phyloP scores from a whole-genome alignment of 2,113 vertebrate genomes.

The Pagrus major region DNA sequence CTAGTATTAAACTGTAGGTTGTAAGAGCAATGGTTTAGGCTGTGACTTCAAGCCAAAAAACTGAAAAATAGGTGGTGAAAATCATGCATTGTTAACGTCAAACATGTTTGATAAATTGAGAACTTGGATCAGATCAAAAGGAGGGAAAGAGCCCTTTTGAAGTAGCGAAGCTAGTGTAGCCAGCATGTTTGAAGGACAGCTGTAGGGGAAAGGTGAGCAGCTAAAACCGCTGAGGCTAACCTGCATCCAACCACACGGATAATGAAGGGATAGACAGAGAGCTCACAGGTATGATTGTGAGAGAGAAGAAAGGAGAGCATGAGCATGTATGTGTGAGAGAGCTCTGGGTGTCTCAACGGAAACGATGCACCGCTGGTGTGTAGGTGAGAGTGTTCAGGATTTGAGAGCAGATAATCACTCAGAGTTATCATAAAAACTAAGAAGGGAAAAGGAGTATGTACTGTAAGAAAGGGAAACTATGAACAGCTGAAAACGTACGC shows the following conservation, averaged over 20 bases:
- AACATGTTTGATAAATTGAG: neutral
- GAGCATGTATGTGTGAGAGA: neutral
- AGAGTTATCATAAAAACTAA: neutral
- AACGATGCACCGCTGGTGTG: neutral
- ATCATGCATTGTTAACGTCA: neutral
- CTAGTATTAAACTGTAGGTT: neutral
- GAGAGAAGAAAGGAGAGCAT: neutral
- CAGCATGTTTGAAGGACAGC: conserved; percentile 41
- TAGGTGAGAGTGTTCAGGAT: neutral
- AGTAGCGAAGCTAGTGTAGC: neutral
- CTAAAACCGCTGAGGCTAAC: conserved; percentile 45
- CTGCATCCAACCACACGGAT: conserved; percentile 26
- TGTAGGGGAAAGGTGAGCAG: conserved; percentile 34
- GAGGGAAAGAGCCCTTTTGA: neutral
- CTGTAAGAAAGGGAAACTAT: neutral
- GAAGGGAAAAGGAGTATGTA: neutral
- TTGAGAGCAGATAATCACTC: neutral
- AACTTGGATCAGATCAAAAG: neutral
- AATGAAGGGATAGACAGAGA: conserved; percentile 44
- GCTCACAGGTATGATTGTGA: conserved; percentile 17
- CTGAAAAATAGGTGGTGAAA: neutral
- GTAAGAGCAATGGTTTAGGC: neutral
- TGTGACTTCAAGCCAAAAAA: neutral
- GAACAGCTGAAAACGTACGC: conserved; percentile 82
- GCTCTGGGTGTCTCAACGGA: neutral